Evolutionary conservation across 2,113 vertebrate species (phyloP).

Genomic region (Scalopus aquaticus): DNA sequence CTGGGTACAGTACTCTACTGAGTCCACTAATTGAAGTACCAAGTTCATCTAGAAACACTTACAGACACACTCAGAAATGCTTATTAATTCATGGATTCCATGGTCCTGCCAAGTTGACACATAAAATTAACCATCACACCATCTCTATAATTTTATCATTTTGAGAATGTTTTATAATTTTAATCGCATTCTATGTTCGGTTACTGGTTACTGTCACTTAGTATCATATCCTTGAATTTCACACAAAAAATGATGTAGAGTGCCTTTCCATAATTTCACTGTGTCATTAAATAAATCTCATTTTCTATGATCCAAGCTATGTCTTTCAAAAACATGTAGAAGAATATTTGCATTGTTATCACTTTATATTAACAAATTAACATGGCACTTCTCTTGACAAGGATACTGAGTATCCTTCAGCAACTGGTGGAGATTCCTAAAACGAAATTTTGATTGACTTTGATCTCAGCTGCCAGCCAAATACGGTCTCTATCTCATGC

Average conservation of each 20-base stretch:
- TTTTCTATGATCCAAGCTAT: neutral
- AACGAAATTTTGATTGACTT: neutral
- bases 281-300: neutral
- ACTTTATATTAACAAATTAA: slow-evolving; percentile 8
- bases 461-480: neutral
- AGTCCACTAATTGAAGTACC: neutral
- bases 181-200: neutral
- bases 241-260: neutral
- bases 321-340: slow-evolving; percentile 26
- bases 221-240: neutral
- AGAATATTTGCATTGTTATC: neutral
- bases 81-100: neutral
- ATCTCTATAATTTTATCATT: neutral
- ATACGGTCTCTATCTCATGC: neutral
- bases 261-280: neutral
- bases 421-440: neutral
- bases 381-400: neutral
- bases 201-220: neutral
- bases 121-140: neutral
- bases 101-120: neutral
- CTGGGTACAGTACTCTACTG: neutral
- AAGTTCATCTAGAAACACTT: neutral
- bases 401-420: neutral
- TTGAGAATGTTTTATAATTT: neutral
- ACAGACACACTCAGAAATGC: neutral